Evolutionary conservation across 2,113 vertebrate species (phyloP).

Genomic region (Stercorarius parasiticus): DNA sequence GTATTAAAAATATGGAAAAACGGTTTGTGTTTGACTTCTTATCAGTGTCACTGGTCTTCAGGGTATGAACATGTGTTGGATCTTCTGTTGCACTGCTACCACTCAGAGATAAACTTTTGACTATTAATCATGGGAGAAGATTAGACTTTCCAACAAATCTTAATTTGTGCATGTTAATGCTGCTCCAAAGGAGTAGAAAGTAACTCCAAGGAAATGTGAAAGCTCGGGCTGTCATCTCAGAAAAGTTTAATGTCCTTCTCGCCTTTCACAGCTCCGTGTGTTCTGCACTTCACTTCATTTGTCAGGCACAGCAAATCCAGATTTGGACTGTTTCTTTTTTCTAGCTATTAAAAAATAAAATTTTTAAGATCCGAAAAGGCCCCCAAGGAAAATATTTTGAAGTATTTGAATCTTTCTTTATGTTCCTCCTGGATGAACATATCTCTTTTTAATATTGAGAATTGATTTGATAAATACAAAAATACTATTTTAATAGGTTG

Average conservation of each 20-base stretch:
- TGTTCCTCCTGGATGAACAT: background rate
- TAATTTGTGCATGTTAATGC: background rate
- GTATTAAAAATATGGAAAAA: background rate
- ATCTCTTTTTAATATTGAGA: background rate
- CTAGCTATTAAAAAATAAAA: background rate
- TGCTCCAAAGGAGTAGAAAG: too few species aligned
- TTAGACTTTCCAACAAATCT: background rate
- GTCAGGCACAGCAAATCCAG: background rate
- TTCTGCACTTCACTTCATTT: background rate
- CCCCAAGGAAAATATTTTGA: background rate
- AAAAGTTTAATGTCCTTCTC: background rate
- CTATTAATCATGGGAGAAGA: background rate
- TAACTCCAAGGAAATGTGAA: background rate
- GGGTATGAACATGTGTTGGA: background rate
- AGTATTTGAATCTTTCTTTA: background rate
- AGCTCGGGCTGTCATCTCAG: background rate
- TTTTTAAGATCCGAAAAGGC: background rate
- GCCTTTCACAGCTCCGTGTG: background rate
- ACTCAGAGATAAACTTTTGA: background rate
- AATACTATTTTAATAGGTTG: background rate
- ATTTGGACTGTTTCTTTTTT: background rate
- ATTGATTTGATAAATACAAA: background rate
- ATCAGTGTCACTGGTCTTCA: background rate
- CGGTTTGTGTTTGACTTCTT: background rate
- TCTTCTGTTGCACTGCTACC: background rate